A percentile compares a stretch with the other conserved stretches of the same genome.
Evolutionary conservation across 2,888 invertebrate genomes (phyloP).

Genomic region (Mesochorus sp.): DNA sequence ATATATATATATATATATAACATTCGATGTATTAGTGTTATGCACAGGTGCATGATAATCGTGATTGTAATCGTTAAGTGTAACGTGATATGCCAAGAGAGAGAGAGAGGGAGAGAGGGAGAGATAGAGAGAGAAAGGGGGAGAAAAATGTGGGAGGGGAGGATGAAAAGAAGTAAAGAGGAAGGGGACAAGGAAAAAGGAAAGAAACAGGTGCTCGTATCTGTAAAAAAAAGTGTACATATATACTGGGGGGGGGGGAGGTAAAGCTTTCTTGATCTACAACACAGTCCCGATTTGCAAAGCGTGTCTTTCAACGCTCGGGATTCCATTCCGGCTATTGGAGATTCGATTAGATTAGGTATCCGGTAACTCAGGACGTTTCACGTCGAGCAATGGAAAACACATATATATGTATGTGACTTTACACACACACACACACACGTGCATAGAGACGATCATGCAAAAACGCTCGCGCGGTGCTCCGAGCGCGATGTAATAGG

Average conservation of each 20-base stretch:
- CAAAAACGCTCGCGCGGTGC: not conserved
- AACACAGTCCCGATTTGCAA: not conserved
- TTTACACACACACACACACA: not conserved
- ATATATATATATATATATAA: conserved; percentile 23
- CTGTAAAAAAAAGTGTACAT: conserved; percentile 7
- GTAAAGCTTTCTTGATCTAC: not conserved
- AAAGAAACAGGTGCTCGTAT: not conserved
- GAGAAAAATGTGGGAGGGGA: conserved; percentile 47
- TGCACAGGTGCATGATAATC: conserved; percentile 58
- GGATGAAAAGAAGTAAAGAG: conserved; percentile 51
- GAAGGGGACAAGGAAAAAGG: conserved; percentile 59
- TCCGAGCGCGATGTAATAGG: conserved; percentile 2
- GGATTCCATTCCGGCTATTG: conserved; percentile 45
- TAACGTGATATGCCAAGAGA: conserved; percentile 46
- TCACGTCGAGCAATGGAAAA: not conserved
- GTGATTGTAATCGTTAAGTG: conserved; percentile 47
- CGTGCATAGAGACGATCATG: not conserved
- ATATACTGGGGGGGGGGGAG: no score
- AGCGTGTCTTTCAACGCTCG: conserved; percentile 31
- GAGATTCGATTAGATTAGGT: conserved; percentile 49
- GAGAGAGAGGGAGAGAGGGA: conserved; percentile 6
- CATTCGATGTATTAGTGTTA: conserved; percentile 10
- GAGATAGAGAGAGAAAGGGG: conserved; percentile 2
- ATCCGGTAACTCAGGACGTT: conserved; percentile 42
- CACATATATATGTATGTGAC: not conserved